Conservation (phyloP, 2,797 vertebrate genomes). For the Cyprinella venusta region DNA sequence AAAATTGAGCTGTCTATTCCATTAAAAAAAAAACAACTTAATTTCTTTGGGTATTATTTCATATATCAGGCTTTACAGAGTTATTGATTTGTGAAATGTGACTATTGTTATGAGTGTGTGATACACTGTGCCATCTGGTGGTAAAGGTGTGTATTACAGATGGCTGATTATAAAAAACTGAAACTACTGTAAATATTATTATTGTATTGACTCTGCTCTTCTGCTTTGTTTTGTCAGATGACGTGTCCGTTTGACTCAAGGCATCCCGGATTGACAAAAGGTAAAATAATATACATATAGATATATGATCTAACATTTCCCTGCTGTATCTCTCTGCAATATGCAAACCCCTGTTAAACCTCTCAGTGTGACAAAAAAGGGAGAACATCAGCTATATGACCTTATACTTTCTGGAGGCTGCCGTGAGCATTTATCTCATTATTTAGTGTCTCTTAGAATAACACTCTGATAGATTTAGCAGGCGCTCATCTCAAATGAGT, state of each 20-base stretch:
- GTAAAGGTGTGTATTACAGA: not conserved
- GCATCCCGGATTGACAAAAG: not conserved
- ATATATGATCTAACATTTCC: not conserved
- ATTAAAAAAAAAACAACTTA: not conserved
- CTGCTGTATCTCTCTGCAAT: not conserved
- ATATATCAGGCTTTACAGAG: not conserved
- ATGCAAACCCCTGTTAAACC: constrained; percentile 7
- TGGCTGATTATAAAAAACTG: not conserved
- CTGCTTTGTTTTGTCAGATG: not conserved
- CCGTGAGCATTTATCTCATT: constrained; percentile 58
- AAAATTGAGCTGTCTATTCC: no score
- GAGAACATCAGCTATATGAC: constrained; percentile 65
- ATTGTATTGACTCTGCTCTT: not conserved
- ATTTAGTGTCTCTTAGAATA: constrained; percentile 73
- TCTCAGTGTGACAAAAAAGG: not conserved
- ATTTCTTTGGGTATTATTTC: not conserved
- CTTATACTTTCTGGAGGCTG: constrained; percentile 6
- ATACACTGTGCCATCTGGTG: not conserved
- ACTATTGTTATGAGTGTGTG: not conserved
- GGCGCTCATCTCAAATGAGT: constrained; percentile 76
- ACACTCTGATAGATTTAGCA: constrained; percentile 80
- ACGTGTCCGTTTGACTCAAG: not conserved
- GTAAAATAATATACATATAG: not conserved
- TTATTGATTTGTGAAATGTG: not conserved
- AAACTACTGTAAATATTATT: not conserved